A percentile compares a stretch with the other conserved stretches of the same genome.
These are phyloP conservation scores for Chiloscyllium plagiosum DNA, from an alignment of 2,113 vertebrate species.

Conservation along the genomic window DNA sequence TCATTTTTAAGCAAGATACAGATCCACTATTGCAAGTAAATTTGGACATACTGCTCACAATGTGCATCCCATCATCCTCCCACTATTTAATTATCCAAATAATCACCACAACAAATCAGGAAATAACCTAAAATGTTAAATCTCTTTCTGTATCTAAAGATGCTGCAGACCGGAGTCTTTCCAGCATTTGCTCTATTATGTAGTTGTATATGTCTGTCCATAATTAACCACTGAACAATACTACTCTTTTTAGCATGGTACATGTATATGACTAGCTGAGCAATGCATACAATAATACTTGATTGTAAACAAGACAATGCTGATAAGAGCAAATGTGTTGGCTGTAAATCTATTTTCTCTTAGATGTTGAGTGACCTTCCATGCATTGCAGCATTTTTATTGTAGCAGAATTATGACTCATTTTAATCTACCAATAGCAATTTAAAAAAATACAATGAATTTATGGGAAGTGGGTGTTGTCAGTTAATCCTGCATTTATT, in stretches of 20 bases:
- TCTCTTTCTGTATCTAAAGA: too few species aligned
- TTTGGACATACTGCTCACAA: background rate
- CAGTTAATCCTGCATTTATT: too few species aligned
- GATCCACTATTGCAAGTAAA: background rate
- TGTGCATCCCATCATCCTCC: background rate
- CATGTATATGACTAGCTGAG: background rate
- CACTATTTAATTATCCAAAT: background rate
- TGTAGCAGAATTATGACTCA: background rate
- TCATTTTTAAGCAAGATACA: background rate
- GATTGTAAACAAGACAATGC: background rate
- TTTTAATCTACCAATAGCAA: background rate
- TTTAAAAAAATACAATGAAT: too few species aligned
- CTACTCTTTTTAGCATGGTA: background rate
- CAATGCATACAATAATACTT: background rate
- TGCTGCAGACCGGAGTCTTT: too few species aligned
- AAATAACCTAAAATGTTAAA: background rate
- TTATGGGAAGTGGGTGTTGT: too few species aligned
- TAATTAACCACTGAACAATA: background rate
- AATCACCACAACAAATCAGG: background rate
- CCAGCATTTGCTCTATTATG: too few species aligned
- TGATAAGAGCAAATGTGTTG: background rate
- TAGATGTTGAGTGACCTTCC: background rate
- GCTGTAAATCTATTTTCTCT: background rate
- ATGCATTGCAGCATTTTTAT: conserved; percentile 1
- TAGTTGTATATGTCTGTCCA: background rate